Evolutionary conservation across 2,113 vertebrate genomes (phyloP), one percentile per base, ranked within the genome.

Genomic region (Bubalus kerabau): DNA sequence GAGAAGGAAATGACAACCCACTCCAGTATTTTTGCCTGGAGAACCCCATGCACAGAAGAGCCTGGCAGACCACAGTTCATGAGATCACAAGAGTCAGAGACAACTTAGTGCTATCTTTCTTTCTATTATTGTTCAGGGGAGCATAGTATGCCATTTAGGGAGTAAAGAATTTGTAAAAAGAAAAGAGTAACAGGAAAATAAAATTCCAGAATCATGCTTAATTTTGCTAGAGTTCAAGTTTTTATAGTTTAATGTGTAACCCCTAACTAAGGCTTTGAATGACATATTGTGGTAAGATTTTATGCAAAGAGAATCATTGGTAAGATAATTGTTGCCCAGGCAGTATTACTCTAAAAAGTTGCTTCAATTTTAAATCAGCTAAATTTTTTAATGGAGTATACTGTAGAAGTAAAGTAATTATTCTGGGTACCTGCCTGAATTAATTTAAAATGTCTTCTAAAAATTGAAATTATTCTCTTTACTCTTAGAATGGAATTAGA

Each of bases 91-190:
- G 67, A 74, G 67, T 40, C 0, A 21, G 36, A 74, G n/a, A 40
- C 11, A 40, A 24, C 67, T 74, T 40, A 0, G 1, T 0, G 2
- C 10, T 23, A 6, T 74, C 67, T 74, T 71, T 71, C 64, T 71
- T 71, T 74, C 36, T 89, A 2, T 78, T 90, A 76, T 30, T 96
- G 28, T 83, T 95, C 74, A 67, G 40, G 56, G 78, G 15, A 88
- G 3, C 2, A 32, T 0, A 90, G 14, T 67, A 80, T 85, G 10
- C 71, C 86, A 88, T 89, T 93, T 91, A 90, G 40, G 24, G 71
- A 87, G 13, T 94, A 81, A 95, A 90, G 46, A 92, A 82, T 91
- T 95, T 94, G 43, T 76, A 54, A 81, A 93, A 96, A 43, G 19
- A 76, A 87, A 90, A n/a, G 91, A 94, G 11, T 95, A 90, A 92